phyloP scores from a whole-genome alignment of 2,888 invertebrate genomes.

The Neria commutata region DNA sequence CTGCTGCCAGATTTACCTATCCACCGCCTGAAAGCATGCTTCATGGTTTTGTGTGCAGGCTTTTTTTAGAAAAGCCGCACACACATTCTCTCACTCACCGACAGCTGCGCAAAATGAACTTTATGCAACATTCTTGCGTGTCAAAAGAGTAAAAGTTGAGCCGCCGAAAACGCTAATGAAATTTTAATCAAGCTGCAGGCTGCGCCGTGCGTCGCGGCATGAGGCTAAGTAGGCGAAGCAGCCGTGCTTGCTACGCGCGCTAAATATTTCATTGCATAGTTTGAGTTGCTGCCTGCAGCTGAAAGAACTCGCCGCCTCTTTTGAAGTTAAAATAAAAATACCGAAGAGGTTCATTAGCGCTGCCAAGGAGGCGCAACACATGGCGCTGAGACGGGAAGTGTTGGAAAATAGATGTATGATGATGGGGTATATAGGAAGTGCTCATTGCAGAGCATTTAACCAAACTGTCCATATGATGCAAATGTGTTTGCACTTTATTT shows the following conservation, averaged over 20 bases:
- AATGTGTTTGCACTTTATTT: too few relatives aligned
- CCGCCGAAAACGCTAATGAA: slow-evolving; percentile 38
- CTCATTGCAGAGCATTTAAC: too few relatives aligned
- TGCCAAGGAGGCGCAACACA: too few relatives aligned
- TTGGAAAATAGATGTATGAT: too few relatives aligned
- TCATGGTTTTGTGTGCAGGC: slow-evolving; percentile 10
- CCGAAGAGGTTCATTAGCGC: slow-evolving; percentile 45
- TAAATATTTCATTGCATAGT: slow-evolving; percentile 25
- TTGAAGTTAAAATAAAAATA: slow-evolving; percentile 31
- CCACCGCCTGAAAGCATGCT: slow-evolving; percentile 44
- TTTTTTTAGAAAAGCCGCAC: slow-evolving; percentile 1
- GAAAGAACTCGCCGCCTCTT: not conserved
- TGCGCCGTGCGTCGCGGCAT: not conserved
- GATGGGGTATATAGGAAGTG: too few relatives aligned
- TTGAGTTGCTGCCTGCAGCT: slow-evolving; percentile 17
- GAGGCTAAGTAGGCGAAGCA: not conserved
- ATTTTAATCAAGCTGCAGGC: slow-evolving; percentile 45
- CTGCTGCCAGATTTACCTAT: slow-evolving; percentile 11
- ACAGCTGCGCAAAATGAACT: not conserved
- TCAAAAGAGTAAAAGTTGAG: not conserved
- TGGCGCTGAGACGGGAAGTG: too few relatives aligned
- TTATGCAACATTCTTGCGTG: not conserved
- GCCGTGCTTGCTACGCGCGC: not conserved
- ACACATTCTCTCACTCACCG: not conserved
- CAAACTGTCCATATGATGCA: too few relatives aligned